phyloP scores from a whole-genome alignment of 2,888 invertebrate species.

The Mongoloraphidia duomilia region DNA sequence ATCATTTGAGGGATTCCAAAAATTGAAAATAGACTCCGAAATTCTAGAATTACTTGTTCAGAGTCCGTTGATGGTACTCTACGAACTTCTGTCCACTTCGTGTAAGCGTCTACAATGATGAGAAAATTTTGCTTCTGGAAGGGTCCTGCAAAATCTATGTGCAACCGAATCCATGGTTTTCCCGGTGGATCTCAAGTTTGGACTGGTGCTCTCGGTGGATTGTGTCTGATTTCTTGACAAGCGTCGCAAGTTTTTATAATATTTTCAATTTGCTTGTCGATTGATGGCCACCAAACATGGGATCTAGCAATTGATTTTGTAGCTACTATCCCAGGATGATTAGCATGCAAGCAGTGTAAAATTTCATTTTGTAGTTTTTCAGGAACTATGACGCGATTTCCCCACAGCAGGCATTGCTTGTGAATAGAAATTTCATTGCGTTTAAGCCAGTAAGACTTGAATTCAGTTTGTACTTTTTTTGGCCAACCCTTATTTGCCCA shows the following conservation, averaged over 20 bases:
- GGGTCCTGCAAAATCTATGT: constrained; percentile 12
- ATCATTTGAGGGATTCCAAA: constrained; percentile 16
- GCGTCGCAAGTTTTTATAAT: constrained; percentile 7
- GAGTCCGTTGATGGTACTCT: constrained; percentile 7
- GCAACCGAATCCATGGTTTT: constrained; percentile 11
- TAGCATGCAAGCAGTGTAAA: constrained; percentile 8
- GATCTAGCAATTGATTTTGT: constrained; percentile 4
- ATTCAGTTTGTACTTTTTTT: background rate
- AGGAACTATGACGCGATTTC: too few species aligned
- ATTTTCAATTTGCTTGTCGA: constrained; percentile 8
- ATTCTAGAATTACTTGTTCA: constrained; percentile 7
- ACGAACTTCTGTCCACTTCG: constrained; percentile 14
- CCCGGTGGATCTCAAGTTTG: constrained; percentile 10
- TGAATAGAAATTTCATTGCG: too few species aligned
- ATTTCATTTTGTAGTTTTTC: constrained; percentile 6
- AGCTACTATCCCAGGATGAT: constrained; percentile 9
- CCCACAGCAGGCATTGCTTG: too few species aligned
- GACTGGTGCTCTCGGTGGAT: constrained; percentile 8
- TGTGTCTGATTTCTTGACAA: constrained; percentile 7
- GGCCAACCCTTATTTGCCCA: constrained; percentile 8
- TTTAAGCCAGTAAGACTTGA: constrained; percentile 2
- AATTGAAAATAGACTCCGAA: constrained; percentile 11
- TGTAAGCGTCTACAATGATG: constrained; percentile 15
- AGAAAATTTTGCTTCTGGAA: constrained; percentile 12
- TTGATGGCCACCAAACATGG: constrained; percentile 1